Percentiles rank a stretch among this genome's conserved stretches.
Evolutionary conservation across 1,140 invertebrate species (phyloP).

Genomic region (Caenorhabditis brenneri): DNA sequence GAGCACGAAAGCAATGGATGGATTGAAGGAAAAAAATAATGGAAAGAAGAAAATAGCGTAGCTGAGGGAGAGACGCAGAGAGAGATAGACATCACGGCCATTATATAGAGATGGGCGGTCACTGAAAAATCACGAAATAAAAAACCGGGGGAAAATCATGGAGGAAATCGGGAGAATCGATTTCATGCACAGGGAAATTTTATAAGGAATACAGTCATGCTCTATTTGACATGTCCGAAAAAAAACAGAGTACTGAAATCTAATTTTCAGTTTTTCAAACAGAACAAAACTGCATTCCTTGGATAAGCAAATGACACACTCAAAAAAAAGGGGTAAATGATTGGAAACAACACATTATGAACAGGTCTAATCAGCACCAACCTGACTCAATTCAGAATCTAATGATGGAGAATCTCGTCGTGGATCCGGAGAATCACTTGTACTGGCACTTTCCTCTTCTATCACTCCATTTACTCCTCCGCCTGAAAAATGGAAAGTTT

Average conservation of each 20-base stretch:
- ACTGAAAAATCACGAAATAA: constrained; percentile 11
- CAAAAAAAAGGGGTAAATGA: neutral
- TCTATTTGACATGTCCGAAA: too few species aligned
- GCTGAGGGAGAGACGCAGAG: constrained; percentile 13
- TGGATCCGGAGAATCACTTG: constrained; percentile 41
- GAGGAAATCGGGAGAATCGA: too few species aligned
- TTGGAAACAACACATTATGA: neutral
- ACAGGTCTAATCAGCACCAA: neutral
- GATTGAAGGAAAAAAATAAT: neutral
- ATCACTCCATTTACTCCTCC: constrained; percentile 50
- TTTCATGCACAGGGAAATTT: too few species aligned
- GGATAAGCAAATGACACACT: too few species aligned
- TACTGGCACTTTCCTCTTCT: constrained; percentile 46
- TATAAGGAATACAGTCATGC: too few species aligned
- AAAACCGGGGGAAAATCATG: neutral
- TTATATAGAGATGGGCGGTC: neutral
- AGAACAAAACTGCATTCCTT: too few species aligned
- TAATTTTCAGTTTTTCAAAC: too few species aligned
- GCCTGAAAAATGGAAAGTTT: neutral
- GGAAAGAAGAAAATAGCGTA: neutral
- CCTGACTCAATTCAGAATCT: constrained; percentile 4
- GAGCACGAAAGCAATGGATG: neutral
- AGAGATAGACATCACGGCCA: constrained; percentile 21
- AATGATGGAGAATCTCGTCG: neutral
- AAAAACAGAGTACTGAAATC: too few species aligned